Evolutionary conservation across 2,797 vertebrate species (phyloP), one percentile per base, ranked within the genome.

Genomic region (Emys orbicularis): DNA sequence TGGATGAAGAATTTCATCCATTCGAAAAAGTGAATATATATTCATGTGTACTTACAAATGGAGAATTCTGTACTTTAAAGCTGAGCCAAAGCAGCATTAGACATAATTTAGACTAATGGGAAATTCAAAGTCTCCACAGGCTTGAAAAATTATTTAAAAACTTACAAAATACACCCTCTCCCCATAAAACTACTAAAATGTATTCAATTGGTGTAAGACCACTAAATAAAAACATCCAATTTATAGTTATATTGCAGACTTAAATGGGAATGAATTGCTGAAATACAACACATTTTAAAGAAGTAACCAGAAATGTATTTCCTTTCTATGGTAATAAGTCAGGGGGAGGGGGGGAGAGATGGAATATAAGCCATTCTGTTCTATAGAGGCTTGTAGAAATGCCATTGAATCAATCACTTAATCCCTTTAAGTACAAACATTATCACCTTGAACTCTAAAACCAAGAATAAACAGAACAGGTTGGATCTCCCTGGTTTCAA

Each of bases 291-390:
- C 8, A 93, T 84, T 95, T 94, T 81, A 56, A 83, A 95, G 87
- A 96, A 96, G 87, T 86, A 95, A 81, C 34, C 50, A 89, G 94
- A 59, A 94, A 93, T 76, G 37, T 95, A 81, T 88, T 97, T 96
- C 84, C 29, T 91, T 96, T 86, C 90, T 82, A 12, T 89, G 53
- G 57, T 88, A 95, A 44, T 49, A 91, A 83, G 92, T 96, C 88
- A 91, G 72, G 21, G 34, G 50, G 92, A 88, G 86, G 47, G 41
- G 44, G 47, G 47, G n/a, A 3, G 44, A 47, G 47, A 83, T 87
- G 72, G 92, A 94, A 96, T 86, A 94, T 93, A 89, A 93, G 90
- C 41, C 95, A 80, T 96, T 97, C 94, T 93, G 61, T 97, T 97
- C 93, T 84, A 96, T 6, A 95, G 86, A 95, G 80, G 76, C 56